Evolutionary conservation across 1,140 invertebrate genomes (phyloP), one percentile per base, ranked within the genome.

Genomic region (Apis florea): DNA sequence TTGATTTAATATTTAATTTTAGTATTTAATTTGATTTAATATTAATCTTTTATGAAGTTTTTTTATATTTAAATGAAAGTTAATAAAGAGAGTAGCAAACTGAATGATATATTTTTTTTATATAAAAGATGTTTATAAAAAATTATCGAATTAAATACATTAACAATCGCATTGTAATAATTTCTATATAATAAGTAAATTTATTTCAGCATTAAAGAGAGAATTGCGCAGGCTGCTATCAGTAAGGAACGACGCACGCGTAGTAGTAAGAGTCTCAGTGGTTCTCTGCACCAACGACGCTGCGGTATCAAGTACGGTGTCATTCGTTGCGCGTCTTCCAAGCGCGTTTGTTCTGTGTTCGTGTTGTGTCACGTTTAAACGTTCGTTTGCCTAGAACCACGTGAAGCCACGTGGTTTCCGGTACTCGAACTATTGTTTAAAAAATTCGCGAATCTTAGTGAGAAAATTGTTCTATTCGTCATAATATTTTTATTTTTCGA

Each of bases 281-380:
- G 83, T 85, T 87, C 86, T 88, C 83, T 75, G 58, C 53, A 54
- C 12, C n/a, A 79, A 77, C 53, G 83, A 79, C 51, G 72, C 53
- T 47, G 83, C 68, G 72, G 69, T 79, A 79, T 63, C 84, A 68
- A 53, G 51, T 73, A 77, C 73, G 77, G 81, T 78, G 85, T 87
- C 90, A 92, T 90, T 92, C 90, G 91, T 90, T 86, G 91, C 90
- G 90, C 89, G 91, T 87, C 91, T 86, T 83, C 74, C 88, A 88
- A 89, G 80, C 90, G 90, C 90, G 90, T 68, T 82, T 83, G 86
- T 85, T 68, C 49, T 67, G 71, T 24, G 24, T 64, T 26, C 2
- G 10, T 47, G 15, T 67, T 49, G 71, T 64, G 53, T 17, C 19
- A 5, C 1, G 47, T 49, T 53, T 61, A 56, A 61, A 66, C 21